Evolutionary conservation across 2,888 invertebrate genomes (phyloP).

Genomic region (Acanthosepion pharaonis): DNA sequence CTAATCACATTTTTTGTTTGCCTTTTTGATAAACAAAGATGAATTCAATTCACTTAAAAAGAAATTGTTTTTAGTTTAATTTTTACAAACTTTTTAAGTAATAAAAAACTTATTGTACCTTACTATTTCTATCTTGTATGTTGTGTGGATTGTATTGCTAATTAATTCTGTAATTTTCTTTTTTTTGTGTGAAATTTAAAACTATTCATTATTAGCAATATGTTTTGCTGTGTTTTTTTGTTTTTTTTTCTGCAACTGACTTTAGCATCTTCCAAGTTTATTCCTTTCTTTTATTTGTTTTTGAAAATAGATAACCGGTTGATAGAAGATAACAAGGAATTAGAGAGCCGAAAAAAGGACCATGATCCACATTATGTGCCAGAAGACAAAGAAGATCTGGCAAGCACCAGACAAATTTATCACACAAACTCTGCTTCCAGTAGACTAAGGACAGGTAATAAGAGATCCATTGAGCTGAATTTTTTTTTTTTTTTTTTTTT

Average conservation of each 20-base stretch:
- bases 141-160: no score
- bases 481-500: neutral
- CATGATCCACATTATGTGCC: neutral
- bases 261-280: neutral
- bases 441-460: slow-evolving; percentile 4
- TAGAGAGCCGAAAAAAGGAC: slow-evolving; percentile 54
- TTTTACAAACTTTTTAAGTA: neutral
- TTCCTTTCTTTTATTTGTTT: neutral
- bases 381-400: slow-evolving; percentile 21
- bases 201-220: neutral
- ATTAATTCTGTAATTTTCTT: neutral
- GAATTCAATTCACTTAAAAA: neutral
- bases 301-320: slow-evolving; percentile 62
- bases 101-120: no score
- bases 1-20: no score
- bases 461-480: neutral
- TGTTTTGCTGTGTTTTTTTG: neutral
- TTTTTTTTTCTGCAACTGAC: neutral
- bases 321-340: slow-evolving; percentile 65
- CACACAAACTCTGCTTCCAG: neutral
- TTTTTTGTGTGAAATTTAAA: neutral
- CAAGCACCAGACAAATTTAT: neutral
- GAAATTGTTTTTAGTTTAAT: neutral
- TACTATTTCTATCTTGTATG: no score
- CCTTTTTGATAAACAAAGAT: neutral